Conservation (phyloP, 2,888 invertebrate genomes). For the Byasa hedistus region DNA sequence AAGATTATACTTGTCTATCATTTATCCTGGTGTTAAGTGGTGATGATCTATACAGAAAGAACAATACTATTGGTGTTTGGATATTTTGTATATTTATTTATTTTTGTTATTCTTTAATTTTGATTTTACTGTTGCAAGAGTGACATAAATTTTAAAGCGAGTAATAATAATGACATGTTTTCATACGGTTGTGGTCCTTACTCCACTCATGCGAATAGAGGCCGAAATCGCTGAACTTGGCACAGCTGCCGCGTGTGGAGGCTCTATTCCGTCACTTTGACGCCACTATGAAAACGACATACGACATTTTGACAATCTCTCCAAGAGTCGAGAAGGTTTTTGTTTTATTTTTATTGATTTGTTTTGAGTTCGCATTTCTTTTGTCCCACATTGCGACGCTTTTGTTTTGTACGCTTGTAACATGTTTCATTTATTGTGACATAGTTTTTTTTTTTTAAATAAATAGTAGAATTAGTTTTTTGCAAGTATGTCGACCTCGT, state of each 20-base stretch:
- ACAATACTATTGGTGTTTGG: conserved; percentile 29
- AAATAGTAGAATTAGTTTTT: too few relatives aligned
- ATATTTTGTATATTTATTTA: conserved; percentile 12
- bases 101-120: not conserved
- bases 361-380: conserved; percentile 36
- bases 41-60: not conserved
- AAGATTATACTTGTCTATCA: not conserved
- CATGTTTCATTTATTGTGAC: conserved; percentile 9
- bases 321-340: conserved; percentile 70
- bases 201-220: conserved; percentile 49
- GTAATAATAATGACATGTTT: conserved; percentile 23
- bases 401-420: conserved; percentile 29
- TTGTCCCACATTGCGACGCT: conserved; percentile 14
- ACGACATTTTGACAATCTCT: conserved; percentile 68
- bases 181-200: conserved; percentile 51
- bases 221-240: conserved; percentile 76
- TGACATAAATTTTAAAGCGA: conserved; percentile 8
- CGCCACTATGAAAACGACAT: conserved; percentile 63
- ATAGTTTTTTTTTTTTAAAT: too few relatives aligned
- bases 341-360: conserved; percentile 39
- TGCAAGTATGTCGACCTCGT: too few relatives aligned
- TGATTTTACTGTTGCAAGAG: conserved; percentile 2
- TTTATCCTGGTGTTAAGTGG: too few relatives aligned
- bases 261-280: conserved; percentile 71
- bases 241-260: conserved; percentile 71